Base-by-base conservation (phyloP, 2,888 invertebrate species). In the Choreutis nemorana region DNA sequence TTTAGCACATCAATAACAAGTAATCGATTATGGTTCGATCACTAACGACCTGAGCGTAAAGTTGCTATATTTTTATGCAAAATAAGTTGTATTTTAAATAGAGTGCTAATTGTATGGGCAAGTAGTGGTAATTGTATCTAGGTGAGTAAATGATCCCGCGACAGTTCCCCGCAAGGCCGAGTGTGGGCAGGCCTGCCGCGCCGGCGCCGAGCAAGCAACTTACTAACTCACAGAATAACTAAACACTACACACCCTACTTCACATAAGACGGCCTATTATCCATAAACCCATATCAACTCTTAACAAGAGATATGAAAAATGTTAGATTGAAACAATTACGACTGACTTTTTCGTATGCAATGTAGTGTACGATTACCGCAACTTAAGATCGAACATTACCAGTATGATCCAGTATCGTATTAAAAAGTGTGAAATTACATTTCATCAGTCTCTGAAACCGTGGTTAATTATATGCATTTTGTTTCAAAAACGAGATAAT, bases 141-240 rank as follows among this genome's bases (percentile, higher is more conserved):
- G 58, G 47, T 51, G 40, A 58, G 71, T 67, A 72, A 71, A 55
- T 50, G 64, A 71, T 72, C 67, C 64, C 47, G 50, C 54, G 50
- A 52, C 53, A 53, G 46, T 52, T 55, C 54, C 42, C 46, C 36
- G 60, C 65, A 70, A 75, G 72, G 67, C 57, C 67, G 58, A 40
- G 43, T 57, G 71, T 59, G 58, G 63, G 62, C 44, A 42, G 52
- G 44, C 36, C 40, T 46, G 42, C 37, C 39, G 48, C 39, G 40
- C 47, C 35, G 55, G 53, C 54, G 57, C 50, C 53, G 32, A 29
- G 39, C 22, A 29, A 36, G 28, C 31, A n/a, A n/a, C n/a, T n/a
- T n/a, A n/a, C n/a, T n/a, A n/a, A n/a, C n/a, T n/a, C n/a, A n/a
- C n/a, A n/a, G n/a, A n/a, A n/a, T n/a, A n/a, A n/a, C n/a, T n/a